Evolutionary conservation across 2,888 invertebrate species (phyloP), one percentile per base, ranked within the genome.

Genomic region (Drosophila nigritarsus): DNA sequence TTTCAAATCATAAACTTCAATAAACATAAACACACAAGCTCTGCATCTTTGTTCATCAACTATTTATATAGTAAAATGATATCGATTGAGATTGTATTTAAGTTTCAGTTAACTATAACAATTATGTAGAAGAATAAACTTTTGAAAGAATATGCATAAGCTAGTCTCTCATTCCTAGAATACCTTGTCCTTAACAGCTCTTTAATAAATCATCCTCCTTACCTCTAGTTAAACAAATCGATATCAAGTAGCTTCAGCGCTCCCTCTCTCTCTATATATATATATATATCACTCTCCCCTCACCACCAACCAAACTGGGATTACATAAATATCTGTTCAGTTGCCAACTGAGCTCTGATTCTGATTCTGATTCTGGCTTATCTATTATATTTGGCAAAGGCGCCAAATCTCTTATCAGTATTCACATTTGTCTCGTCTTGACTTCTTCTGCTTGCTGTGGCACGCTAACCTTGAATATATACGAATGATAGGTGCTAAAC

Each of bases 381-480:
- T 82, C 84, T n/a, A n/a, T 74, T 62, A 51, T 68, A 51, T 59
- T 55, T 40, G 51, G 40, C 59, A 36, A 40, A 34, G 51, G 59
- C 62, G 60, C 55, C 53, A 70, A 64, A 36, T 53, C 54, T 45
- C 71, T 83, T 83, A 83, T 83, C 88, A 75, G 54, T 34, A 3
- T 36, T 59, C 60, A 82, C 61, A 62, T 64, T 75, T 38, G 64
- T 36, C 55, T 60, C 29, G 42, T 27, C 45, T 54, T 24, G 18
- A 24, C 34, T 51, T 83, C 32, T 54, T 58, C 32, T 45, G 60
- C 53, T 54, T 24, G 50, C 34, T 40, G 45, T 78, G 70, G 85
- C 76, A 73, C 51, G 83, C 66, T 86, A 86, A 88, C 83, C 83
- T 88, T 88, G 86, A 86, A 77, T 75, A 71, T 73, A 71, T 60